phyloP scores from a whole-genome alignment of 2,888 invertebrate genomes.

The Coecobrya sp. region DNA sequence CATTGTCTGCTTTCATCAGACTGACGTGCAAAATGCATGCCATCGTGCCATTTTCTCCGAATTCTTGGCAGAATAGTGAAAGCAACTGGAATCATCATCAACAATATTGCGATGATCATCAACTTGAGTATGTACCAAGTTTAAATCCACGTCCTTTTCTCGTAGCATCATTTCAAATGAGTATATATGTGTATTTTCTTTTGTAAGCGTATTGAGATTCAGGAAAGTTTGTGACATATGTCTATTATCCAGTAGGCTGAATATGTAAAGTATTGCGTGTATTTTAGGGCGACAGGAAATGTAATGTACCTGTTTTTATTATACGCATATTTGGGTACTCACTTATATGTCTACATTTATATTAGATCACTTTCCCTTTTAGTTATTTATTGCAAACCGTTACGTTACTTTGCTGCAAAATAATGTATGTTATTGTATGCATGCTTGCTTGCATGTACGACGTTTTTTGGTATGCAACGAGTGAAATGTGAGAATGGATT shows the following conservation, averaged over 20 bases:
- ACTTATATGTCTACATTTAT: not conserved
- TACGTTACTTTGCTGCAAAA: constrained; percentile 28
- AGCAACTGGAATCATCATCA: constrained; percentile 37
- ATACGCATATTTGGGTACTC: not conserved
- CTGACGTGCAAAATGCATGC: constrained; percentile 61
- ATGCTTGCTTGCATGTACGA: constrained; percentile 21
- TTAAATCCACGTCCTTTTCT: not conserved
- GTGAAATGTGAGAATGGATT: constrained; percentile 36
- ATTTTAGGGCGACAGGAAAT: not conserved
- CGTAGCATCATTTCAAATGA: not conserved
- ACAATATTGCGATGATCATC: not conserved
- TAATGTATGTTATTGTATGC: constrained; percentile 40
- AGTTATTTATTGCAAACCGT: constrained; percentile 63
- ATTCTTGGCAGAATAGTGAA: not conserved
- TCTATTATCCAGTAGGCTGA: constrained; percentile 50
- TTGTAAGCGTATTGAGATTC: not conserved
- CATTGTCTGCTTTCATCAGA: constrained; percentile 13
- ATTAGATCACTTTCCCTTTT: constrained; percentile 27
- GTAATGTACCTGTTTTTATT: not conserved
- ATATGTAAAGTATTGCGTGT: constrained; percentile 47
- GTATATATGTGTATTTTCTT: not conserved
- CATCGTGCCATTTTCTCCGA: constrained; percentile 45
- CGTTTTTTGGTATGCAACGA: constrained; percentile 7
- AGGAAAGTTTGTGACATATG: constrained; percentile 55
- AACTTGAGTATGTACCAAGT: not conserved